phyloP scores from a whole-genome alignment of 2,888 invertebrate species.

The Petrolisthes cinctipes region DNA sequence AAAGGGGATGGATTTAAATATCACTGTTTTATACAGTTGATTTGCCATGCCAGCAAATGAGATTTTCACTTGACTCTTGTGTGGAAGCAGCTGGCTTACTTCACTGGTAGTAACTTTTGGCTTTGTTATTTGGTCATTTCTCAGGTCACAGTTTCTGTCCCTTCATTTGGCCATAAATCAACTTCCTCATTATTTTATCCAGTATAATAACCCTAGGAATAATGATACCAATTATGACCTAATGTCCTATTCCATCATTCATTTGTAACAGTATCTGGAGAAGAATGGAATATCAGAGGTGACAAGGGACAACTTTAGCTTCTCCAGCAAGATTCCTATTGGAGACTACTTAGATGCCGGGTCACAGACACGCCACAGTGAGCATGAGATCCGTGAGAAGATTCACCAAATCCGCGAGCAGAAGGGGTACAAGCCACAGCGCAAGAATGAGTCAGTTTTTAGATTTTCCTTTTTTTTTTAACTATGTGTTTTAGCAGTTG shows the following conservation, averaged over 20 bases:
- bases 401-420: conserved; percentile 71
- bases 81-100: no score
- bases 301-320: conserved; percentile 90
- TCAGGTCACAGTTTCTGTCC: not conserved
- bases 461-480: not conserved
- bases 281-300: conserved; percentile 77
- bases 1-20: no score
- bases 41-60: no score
- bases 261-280: conserved; percentile 79
- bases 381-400: conserved; percentile 85
- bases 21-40: no score
- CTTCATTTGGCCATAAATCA: no score
- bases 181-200: no score
- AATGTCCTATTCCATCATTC: not conserved
- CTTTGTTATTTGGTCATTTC: no score
- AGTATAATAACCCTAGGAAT: not conserved
- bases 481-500: not conserved
- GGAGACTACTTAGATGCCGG: conserved; percentile 90
- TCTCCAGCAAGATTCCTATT: conserved; percentile 87
- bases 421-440: conserved; percentile 64
- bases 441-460: conserved; percentile 50
- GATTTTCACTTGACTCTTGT: no score
- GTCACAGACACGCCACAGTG: conserved; percentile 77
- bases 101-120: no score
- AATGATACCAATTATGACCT: not conserved